phyloP scores from a whole-genome alignment of 2,888 invertebrate species.

The Epiblema foenella region DNA sequence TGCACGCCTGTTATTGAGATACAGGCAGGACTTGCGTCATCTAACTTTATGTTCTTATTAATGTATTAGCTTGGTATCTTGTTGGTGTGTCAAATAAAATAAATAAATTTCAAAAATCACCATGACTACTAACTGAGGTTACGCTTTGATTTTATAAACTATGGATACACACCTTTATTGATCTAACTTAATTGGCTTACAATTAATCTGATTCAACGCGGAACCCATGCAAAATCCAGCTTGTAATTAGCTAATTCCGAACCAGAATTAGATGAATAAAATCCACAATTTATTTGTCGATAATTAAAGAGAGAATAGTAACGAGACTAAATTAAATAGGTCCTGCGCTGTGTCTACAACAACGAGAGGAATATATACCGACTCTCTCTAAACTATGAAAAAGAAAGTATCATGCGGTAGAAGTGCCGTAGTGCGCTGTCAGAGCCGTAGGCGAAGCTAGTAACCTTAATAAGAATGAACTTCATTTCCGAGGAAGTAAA shows the following conservation, averaged over 20 bases:
- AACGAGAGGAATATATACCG: too few relatives aligned
- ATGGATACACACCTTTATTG: slow-evolving; percentile 8
- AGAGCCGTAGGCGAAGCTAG: too few relatives aligned
- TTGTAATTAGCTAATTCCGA: slow-evolving; percentile 31
- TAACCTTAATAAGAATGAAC: neutral
- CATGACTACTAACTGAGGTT: too few relatives aligned
- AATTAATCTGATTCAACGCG: slow-evolving; percentile 34
- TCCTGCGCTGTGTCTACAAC: too few relatives aligned
- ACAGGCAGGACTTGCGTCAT: too few relatives aligned
- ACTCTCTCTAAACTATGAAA: too few relatives aligned
- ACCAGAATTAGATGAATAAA: slow-evolving; percentile 19
- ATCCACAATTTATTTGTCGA: slow-evolving; percentile 11
- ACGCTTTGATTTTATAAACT: slow-evolving; percentile 14
- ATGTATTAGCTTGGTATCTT: too few relatives aligned
- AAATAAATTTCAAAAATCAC: slow-evolving; percentile 4
- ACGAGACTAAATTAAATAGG: slow-evolving; percentile 10
- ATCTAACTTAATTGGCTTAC: slow-evolving; percentile 25
- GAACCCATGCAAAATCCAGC: slow-evolving; percentile 24
- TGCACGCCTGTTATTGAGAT: too few relatives aligned
- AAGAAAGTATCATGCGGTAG: too few relatives aligned
- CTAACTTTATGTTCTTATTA: too few relatives aligned
- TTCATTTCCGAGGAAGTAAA: neutral
- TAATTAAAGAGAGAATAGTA: slow-evolving; percentile 18
- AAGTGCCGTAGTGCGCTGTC: too few relatives aligned
- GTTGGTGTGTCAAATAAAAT: too few relatives aligned